phyloP scores from a whole-genome alignment of 2,797 vertebrate genomes.

The Darevskia nairensis region DNA sequence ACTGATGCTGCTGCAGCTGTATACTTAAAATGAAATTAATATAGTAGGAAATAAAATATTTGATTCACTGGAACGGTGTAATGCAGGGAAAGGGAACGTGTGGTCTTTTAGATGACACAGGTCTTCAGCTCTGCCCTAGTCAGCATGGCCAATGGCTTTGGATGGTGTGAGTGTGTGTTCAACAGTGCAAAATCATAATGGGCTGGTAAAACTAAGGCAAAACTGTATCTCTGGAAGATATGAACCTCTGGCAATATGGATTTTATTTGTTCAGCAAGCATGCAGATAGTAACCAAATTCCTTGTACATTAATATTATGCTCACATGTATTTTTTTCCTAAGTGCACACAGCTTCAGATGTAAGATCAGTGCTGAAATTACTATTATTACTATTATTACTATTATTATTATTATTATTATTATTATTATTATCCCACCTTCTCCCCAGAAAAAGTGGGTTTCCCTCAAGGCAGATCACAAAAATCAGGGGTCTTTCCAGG shows the following conservation, averaged over 20 bases:
- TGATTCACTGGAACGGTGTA: background rate
- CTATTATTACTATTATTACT: no score
- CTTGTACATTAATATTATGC: background rate
- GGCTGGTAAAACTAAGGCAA: background rate
- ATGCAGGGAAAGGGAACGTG: background rate
- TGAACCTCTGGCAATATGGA: background rate
- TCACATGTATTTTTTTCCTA: background rate
- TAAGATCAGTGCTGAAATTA: background rate
- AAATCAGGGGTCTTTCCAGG: no score
- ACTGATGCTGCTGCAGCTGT: slow-evolving; percentile 20
- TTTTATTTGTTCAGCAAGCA: background rate
- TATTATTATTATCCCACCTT: no score
- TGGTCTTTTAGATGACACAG: background rate
- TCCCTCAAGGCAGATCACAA: no score
- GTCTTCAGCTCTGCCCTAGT: background rate
- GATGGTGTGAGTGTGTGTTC: background rate
- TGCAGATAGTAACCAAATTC: background rate
- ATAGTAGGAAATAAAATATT: background rate
- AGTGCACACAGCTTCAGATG: background rate
- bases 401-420: no score
- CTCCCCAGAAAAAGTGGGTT: no score
- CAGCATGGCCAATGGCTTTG: background rate
- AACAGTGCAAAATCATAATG: background rate
- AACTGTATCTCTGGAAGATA: background rate
- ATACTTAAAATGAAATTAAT: slow-evolving; percentile 23